These are phyloP conservation scores for Porites cylindrica DNA, from an alignment of 92 coral and sea anemone genomes.

Conservation along the genomic window DNA sequence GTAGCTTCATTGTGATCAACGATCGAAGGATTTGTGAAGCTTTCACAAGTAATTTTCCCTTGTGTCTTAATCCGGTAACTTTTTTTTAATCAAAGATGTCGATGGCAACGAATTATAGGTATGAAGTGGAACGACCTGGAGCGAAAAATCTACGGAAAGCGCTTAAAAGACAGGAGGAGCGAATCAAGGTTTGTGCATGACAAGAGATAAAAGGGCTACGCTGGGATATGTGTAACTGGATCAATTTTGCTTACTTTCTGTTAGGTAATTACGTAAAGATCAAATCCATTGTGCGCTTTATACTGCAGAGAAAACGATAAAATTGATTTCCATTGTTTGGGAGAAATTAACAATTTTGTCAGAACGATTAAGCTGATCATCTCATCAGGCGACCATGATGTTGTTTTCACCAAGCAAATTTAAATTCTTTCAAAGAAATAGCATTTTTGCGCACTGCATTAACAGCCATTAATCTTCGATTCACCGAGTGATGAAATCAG, in stretches of 20 bases:
- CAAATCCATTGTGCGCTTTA: background rate
- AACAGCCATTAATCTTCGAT: too few relatives aligned
- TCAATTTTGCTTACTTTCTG: background rate
- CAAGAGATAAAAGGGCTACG: too few relatives aligned
- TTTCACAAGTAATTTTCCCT: slow-evolving; percentile 14
- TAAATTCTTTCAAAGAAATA: too few relatives aligned
- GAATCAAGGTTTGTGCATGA: slow-evolving; percentile 80
- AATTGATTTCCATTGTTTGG: background rate
- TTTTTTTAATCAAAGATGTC: slow-evolving; percentile 77
- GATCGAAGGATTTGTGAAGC: slow-evolving; percentile 14
- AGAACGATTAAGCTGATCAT: background rate
- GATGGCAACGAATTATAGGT: slow-evolving; percentile 94
- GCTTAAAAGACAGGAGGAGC: slow-evolving; percentile 84
- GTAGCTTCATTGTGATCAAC: slow-evolving; percentile 23
- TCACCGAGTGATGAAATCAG: too few relatives aligned
- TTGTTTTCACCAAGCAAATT: too few relatives aligned
- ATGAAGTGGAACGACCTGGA: slow-evolving; percentile 95
- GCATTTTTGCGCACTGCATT: too few relatives aligned
- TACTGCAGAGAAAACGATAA: background rate
- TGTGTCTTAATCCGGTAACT: slow-evolving; percentile 19
- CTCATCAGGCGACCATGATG: too few relatives aligned
- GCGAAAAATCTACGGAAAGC: slow-evolving; percentile 90
- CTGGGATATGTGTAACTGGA: too few relatives aligned
- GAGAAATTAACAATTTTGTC: background rate
- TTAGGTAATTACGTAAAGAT: background rate